Percentiles rank a stretch among this genome's conserved stretches.
These are phyloP conservation scores for Musca vetustissima DNA, from an alignment of 1,140 invertebrate genomes.

Conservation along the genomic window DNA sequence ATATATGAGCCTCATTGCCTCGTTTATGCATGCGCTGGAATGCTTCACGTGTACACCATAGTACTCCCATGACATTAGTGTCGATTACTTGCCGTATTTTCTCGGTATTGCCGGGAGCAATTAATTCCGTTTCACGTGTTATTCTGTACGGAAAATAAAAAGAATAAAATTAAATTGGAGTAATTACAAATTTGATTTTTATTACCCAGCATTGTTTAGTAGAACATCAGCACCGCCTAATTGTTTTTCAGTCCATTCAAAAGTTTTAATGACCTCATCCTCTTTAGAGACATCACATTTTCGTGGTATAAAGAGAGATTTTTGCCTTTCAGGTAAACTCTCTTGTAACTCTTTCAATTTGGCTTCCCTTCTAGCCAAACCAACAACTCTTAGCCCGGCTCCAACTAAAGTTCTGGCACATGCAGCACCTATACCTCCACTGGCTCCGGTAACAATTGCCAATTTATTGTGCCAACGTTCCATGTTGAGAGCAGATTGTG, in stretches of 20 bases:
- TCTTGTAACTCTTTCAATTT: constrained; percentile 59
- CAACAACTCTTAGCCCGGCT: constrained; percentile 67
- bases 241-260: constrained; percentile 64
- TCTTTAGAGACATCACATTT: constrained; percentile 68
- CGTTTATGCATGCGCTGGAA: constrained; percentile 68
- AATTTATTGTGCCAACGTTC: constrained; percentile 53
- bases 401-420: constrained; percentile 56
- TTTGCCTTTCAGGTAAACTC: constrained; percentile 38
- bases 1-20: constrained; percentile 67
- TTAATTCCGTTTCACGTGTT: constrained; percentile 58
- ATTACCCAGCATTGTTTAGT: constrained; percentile 73
- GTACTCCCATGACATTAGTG: constrained; percentile 70
- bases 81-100: constrained; percentile 59
- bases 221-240: constrained; percentile 70
- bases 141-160: constrained; percentile 41
- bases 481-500: constrained; percentile 32
- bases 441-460: constrained; percentile 56
- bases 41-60: constrained; percentile 68
- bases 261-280: constrained; percentile 67
- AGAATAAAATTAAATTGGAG: too few species aligned
- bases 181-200: too few species aligned
- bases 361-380: constrained; percentile 66
- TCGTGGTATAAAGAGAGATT: constrained; percentile 57
- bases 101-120: constrained; percentile 55
- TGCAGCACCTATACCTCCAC: constrained; percentile 62